phyloP scores from a whole-genome alignment of 2,888 invertebrate species.

The Melinopterus prodromus region DNA sequence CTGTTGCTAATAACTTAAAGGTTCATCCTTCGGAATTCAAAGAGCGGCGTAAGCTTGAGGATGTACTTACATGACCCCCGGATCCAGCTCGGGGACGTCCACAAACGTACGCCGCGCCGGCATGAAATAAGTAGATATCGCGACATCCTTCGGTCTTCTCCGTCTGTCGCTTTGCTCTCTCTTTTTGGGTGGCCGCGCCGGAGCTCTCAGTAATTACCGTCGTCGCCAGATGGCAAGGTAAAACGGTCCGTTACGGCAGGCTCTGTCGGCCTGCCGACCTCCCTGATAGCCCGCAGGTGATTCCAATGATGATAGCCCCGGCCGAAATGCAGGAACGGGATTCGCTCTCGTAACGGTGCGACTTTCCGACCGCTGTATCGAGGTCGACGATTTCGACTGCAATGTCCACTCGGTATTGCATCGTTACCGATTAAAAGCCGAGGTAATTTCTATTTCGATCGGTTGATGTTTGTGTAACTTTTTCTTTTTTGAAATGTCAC shows the following conservation, averaged over 20 bases:
- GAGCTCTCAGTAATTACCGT: background rate
- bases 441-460: background rate
- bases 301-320: background rate
- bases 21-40: background rate
- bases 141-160: background rate
- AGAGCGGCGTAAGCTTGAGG: background rate
- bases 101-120: background rate
- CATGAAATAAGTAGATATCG: background rate
- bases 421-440: background rate
- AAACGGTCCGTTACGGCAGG: background rate
- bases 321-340: background rate
- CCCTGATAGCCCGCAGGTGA: constrained; percentile 4
- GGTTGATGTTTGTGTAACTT: background rate
- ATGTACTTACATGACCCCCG: background rate
- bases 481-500: too few species aligned
- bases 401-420: background rate
- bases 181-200: constrained; percentile 4
- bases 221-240: constrained; percentile 4
- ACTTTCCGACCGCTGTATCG: background rate
- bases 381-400: background rate
- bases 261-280: background rate
- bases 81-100: background rate
- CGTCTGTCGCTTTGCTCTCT: background rate
- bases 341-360: background rate
- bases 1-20: background rate